Evolutionary conservation across 2,797 vertebrate genomes (phyloP), one percentile per base, ranked within the genome.

Genomic region (Synaphobranchus kaupii): DNA sequence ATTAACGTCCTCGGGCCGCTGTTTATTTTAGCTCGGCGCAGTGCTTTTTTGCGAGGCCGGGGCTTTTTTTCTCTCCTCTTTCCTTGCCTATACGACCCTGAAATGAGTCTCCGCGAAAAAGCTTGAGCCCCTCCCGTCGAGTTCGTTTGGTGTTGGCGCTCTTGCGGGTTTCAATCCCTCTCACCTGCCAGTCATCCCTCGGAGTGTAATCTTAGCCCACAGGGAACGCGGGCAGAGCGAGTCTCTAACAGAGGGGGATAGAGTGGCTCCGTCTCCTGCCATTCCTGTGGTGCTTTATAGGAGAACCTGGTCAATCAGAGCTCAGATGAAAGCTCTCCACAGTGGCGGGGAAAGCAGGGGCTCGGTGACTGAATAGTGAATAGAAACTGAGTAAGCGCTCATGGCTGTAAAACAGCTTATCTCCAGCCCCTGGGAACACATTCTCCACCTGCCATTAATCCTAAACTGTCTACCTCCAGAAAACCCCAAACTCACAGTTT

Each of bases 1-100:
- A 60, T 83, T 90, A 50, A 84, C 88, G 87, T 87, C 84, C 25
- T 83, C 5, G 84, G 54, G 85, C 4, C 83, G 28, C 22, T 58
- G 87, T 90, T 58, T 83, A 54, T 71, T 87, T 85, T 83, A 28
- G 4, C 80, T 88, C 0, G 28, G 48, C 47, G 48, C 54, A 8
- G 5, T 44, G 87, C n/a, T n/a, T 25, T 0, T 88, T 83, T 12
- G 52, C n/a, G 5, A 50, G 31, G 2, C 0, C 4, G 86, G 60
- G 20, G 85, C 52, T 25, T 87, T 86, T 86, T 39, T 56, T n/a
- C 78, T 48, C 13, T 81, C 82, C 22, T 44, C 54, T 60, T n/a
- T 66, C 31, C 31, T 66, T 34, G 50, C 82, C n/a, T 44, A 39
- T 39, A 12, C 12, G 54, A 80, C 44, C 13, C 87, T 85, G 58